Conservation (phyloP, 2,888 invertebrate genomes). For the Pristionchus mayeri region DNA sequence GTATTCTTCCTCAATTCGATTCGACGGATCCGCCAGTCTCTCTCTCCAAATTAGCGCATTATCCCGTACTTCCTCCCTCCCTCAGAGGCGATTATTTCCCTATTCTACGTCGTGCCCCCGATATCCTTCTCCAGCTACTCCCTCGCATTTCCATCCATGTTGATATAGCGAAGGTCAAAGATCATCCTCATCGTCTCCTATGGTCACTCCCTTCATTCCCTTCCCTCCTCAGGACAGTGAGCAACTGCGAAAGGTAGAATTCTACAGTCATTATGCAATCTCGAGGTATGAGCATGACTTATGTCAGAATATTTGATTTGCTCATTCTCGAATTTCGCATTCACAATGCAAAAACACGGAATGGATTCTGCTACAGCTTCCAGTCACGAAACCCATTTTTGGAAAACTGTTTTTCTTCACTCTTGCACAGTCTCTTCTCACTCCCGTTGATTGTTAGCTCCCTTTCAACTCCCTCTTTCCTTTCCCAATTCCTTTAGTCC, state of each 20-base stretch:
- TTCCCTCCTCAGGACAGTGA: constrained; percentile 18
- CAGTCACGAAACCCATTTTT: not conserved
- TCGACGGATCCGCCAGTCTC: not conserved
- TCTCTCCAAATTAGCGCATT: not conserved
- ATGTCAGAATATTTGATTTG: not conserved
- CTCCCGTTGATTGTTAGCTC: constrained; percentile 33
- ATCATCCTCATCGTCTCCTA: not conserved
- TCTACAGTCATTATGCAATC: not conserved
- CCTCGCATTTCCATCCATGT: not conserved
- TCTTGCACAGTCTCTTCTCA: not conserved
- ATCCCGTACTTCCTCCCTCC: constrained; percentile 8
- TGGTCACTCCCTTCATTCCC: constrained; percentile 10
- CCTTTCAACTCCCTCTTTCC: not conserved
- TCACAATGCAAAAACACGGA: constrained; percentile 2
- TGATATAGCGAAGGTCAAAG: not conserved
- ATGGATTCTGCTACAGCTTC: not conserved
- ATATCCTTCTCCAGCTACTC: not conserved
- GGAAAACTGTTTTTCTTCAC: not conserved
- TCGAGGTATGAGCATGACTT: not conserved
- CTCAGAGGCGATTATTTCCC: not conserved
- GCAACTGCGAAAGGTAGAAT: constrained; percentile 27
- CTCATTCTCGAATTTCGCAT: not conserved
- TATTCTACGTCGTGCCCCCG: not conserved
- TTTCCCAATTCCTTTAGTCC: not conserved
- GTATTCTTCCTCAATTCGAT: not conserved